Evolutionary conservation across 2,113 vertebrate genomes (phyloP).

Genomic region (Oncorhynchus nerka): DNA sequence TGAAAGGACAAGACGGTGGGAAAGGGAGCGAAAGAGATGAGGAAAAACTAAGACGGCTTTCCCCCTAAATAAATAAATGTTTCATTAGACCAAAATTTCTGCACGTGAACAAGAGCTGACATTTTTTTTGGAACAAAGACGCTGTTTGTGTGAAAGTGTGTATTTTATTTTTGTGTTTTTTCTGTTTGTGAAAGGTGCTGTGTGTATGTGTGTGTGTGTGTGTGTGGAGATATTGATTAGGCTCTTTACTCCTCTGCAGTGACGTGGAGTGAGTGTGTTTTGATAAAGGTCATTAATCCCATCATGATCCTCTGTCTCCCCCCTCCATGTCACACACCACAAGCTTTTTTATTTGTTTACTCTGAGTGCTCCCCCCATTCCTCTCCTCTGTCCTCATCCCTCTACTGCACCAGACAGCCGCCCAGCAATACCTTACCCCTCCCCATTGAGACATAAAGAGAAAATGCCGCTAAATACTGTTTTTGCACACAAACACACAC

Average conservation of each 20-base stretch:
- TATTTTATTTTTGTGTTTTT: background rate
- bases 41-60: no score
- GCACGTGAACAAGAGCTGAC: no score
- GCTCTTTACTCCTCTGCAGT: background rate
- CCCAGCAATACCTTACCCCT: background rate
- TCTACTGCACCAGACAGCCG: background rate
- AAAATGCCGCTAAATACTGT: background rate
- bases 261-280: background rate
- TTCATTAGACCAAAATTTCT: no score
- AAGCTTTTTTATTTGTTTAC: conserved; percentile 60
- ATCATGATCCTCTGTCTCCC: conserved; percentile 85
- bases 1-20: background rate
- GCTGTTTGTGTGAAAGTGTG: background rate
- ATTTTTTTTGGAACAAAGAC: background rate
- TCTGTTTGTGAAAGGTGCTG: background rate
- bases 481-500: conserved; percentile 4
- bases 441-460: background rate
- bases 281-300: conserved; percentile 90
- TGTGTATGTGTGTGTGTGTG: background rate
- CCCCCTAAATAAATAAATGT: no score
- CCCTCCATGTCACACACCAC: conserved; percentile 83
- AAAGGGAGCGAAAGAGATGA: background rate
- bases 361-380: no score
- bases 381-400: background rate
- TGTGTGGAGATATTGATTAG: background rate